These are phyloP conservation scores for Dryoscopus gambensis DNA, from an alignment of 2,113 vertebrate species.

Conservation along the genomic window DNA sequence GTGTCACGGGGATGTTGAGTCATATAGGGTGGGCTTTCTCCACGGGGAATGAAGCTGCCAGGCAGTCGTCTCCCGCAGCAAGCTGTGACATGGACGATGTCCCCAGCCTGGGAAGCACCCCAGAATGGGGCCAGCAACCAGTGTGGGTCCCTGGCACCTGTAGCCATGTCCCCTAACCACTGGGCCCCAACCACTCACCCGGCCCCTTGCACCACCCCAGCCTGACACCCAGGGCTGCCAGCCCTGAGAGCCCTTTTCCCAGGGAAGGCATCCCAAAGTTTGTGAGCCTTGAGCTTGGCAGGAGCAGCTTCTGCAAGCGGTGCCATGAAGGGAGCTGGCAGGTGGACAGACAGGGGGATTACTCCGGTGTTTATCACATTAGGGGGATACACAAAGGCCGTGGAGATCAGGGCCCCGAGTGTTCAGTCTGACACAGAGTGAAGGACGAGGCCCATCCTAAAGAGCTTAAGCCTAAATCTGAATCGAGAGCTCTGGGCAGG, in stretches of 20 bases:
- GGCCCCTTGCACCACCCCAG: background rate
- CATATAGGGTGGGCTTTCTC: conserved; percentile 48
- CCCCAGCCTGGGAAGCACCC: background rate
- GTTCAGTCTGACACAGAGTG: background rate
- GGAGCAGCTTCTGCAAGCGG: background rate
- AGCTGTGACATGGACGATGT: conserved; percentile 3
- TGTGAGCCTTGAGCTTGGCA: background rate
- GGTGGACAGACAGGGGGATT: background rate
- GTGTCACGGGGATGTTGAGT: conserved; percentile 64
- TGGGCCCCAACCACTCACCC: rapidly evolving
- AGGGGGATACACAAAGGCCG: background rate
- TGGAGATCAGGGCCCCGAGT: background rate
- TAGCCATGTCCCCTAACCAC: background rate
- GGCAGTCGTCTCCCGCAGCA: background rate
- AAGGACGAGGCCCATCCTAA: background rate
- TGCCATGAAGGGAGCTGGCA: background rate
- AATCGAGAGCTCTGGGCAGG: background rate
- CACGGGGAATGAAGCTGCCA: background rate
- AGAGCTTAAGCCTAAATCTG: background rate
- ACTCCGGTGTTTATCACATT: background rate
- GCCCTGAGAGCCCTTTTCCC: background rate
- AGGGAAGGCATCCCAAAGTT: background rate
- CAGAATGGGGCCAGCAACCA: rapidly evolving
- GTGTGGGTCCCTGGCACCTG: background rate
- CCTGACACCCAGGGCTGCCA: rapidly evolving